Evolutionary conservation across 2,888 invertebrate genomes (phyloP).

Genomic region (Drymonia ruficornis): DNA sequence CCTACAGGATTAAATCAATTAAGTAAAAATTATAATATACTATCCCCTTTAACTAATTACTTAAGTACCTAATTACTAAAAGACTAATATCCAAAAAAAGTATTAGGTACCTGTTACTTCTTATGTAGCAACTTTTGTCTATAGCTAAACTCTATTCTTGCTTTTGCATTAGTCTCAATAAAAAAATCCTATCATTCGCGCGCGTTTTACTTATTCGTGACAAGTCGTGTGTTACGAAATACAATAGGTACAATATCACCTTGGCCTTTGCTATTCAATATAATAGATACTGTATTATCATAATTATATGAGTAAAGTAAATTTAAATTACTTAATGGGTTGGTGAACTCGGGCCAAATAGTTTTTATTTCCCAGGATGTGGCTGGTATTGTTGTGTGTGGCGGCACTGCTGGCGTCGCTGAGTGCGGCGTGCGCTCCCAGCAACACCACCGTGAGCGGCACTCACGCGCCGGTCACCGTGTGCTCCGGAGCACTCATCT

Average conservation of each 20-base stretch:
- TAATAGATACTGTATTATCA: conserved; percentile 14
- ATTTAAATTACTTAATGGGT: conserved; percentile 30
- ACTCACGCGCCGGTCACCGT: conserved; percentile 72
- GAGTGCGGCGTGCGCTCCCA: conserved; percentile 66
- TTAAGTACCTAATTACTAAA: no score
- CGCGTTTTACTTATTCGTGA: neutral
- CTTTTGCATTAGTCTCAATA: no score
- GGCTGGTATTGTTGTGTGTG: conserved; percentile 52
- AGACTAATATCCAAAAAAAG: no score
- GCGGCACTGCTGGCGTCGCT: conserved; percentile 54
- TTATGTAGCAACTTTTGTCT: no score
- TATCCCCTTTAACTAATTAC: no score
- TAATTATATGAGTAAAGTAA: conserved; percentile 13
- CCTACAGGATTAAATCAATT: neutral
- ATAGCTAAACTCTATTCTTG: no score
- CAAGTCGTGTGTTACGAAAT: conserved; percentile 6
- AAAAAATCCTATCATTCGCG: no score
- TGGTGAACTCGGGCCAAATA: no score
- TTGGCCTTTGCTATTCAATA: conserved; percentile 15
- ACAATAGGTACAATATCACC: conserved; percentile 11
- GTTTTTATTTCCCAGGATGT: conserved; percentile 52
- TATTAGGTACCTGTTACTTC: no score
- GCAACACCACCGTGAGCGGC: conserved; percentile 80
- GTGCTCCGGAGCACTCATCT: conserved; percentile 86
- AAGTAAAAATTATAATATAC: no score